Evolutionary conservation across 2,113 vertebrate species (phyloP), one percentile per base, ranked within the genome.

Genomic region (Microcebus ravelobensis): DNA sequence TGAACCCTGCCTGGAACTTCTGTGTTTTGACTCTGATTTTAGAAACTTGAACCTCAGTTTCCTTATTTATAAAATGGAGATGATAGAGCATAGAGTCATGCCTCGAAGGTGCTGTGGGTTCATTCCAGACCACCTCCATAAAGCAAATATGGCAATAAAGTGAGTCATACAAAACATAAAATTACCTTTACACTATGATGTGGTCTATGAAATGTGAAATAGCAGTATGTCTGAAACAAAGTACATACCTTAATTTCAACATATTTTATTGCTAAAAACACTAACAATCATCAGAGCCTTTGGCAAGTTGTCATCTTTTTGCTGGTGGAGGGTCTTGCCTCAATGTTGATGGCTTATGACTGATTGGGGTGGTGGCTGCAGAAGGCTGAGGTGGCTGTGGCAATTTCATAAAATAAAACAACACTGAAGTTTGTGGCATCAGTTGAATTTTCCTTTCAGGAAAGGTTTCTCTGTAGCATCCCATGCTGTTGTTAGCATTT

Each of bases 21-120:
- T 52, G 0, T 8, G 2, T n/a, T 70, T 87, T 87, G 4, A 42
- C 42, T 34, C 17, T 68, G 63, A 65, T 81, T 59, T 92, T 83
- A 73, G 31, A 48, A 63, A 48, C 50, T n/a, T 39, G 25, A 83
- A 52, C 12, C 6, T 59, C 18, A 15, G 13, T 55, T 91, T 95
- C 29, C 39, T 82, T 96, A 61, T 74, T 84, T 83, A 70, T 92
- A 74, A 81, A 95, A 55, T 42, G 20, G n/a, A 91, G 17, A 61
- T 65, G n/a, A 76, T 27, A 36, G 12, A 31, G 23, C 70, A 45
- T 4, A 45, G 70, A 45, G 70, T 27, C 14, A 31, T 48, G 17
- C 73, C 27, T 18, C 14, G 27, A 8, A 48, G 14, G 9, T 76
- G 48, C 10, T 48, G 27, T 48, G 73, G 42, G 42, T 76, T 76